Conservation (phyloP, 2,113 vertebrate genomes). For the Podarcis raffonei region DNA sequence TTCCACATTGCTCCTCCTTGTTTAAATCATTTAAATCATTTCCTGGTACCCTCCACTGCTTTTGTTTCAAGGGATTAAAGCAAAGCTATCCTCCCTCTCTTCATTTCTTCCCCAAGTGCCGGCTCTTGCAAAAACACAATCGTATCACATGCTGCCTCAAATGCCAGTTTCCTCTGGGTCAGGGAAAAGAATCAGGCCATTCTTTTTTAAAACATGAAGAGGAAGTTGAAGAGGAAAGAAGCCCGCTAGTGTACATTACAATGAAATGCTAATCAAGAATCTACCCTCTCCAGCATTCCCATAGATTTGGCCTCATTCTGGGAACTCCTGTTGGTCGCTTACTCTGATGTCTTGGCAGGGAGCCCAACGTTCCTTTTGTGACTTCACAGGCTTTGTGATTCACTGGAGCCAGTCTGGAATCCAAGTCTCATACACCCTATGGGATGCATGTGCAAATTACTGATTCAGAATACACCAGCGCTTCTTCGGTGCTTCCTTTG, state of each 20-base stretch:
- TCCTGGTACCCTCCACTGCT: not conserved
- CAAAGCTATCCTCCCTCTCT: constrained; percentile 33
- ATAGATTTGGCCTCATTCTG: constrained; percentile 14
- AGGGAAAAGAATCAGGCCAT: constrained; percentile 58
- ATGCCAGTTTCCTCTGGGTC: constrained; percentile 64
- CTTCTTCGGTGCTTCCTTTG: not conserved
- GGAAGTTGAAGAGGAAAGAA: constrained; percentile 55
- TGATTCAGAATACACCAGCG: not conserved
- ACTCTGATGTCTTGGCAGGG: not conserved
- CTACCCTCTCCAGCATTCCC: constrained; percentile 33
- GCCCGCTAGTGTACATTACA: constrained; percentile 29
- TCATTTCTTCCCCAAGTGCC: constrained; percentile 50
- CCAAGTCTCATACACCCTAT: fast-evolving
- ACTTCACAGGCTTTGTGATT: not conserved
- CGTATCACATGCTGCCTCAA: constrained; percentile 55
- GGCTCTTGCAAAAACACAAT: constrained; percentile 62
- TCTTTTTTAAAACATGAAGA: constrained; percentile 63
- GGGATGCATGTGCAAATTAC: fast-evolving
- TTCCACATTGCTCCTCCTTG: not conserved
- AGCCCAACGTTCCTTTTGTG: not conserved
- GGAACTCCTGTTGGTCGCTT: fast-evolving
- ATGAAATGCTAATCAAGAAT: constrained; percentile 33
- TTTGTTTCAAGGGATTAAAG: constrained; percentile 34
- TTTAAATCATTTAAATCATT: not conserved
- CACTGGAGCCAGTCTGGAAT: constrained; percentile 17